These are phyloP conservation scores for Tetranychus urticae DNA, from an alignment of 1,140 invertebrate genomes.

Conservation along the genomic window DNA sequence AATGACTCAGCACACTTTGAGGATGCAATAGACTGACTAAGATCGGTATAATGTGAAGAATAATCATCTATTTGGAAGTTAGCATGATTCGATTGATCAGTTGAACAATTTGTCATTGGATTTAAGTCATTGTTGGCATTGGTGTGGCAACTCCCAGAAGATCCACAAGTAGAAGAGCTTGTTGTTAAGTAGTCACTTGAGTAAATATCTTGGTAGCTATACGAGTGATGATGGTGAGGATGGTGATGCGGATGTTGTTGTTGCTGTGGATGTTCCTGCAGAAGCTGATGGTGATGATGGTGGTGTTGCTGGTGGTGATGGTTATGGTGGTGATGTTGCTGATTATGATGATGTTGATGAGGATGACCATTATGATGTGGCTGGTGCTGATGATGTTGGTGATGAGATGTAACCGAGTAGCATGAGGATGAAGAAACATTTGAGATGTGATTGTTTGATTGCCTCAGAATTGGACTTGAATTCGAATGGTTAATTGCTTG, in stretches of 20 bases:
- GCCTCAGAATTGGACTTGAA: not conserved
- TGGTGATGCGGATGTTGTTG: not conserved
- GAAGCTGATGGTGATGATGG: too few species aligned
- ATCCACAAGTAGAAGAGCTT: not conserved
- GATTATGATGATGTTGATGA: too few species aligned
- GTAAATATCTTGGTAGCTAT: not conserved
- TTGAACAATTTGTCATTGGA: not conserved
- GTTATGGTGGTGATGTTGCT: too few species aligned
- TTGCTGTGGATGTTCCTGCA: not conserved
- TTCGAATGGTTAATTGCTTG: not conserved
- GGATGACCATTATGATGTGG: too few species aligned
- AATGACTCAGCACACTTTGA: constrained; percentile 3
- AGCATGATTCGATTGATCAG: not conserved
- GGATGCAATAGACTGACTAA: constrained; percentile 9
- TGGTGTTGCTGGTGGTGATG: too few species aligned
- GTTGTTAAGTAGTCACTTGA: not conserved
- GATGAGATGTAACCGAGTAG: too few species aligned
- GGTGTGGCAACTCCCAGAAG: not conserved
- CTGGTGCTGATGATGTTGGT: too few species aligned
- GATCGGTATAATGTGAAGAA: constrained; percentile 4
- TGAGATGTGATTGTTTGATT: not conserved
- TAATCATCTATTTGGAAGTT: too few species aligned
- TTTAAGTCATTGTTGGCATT: not conserved
- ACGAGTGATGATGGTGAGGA: not conserved
- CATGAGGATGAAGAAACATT: too few species aligned